phyloP scores from a whole-genome alignment of 2,888 invertebrate species.

The Disparrhopalites patrizii region DNA sequence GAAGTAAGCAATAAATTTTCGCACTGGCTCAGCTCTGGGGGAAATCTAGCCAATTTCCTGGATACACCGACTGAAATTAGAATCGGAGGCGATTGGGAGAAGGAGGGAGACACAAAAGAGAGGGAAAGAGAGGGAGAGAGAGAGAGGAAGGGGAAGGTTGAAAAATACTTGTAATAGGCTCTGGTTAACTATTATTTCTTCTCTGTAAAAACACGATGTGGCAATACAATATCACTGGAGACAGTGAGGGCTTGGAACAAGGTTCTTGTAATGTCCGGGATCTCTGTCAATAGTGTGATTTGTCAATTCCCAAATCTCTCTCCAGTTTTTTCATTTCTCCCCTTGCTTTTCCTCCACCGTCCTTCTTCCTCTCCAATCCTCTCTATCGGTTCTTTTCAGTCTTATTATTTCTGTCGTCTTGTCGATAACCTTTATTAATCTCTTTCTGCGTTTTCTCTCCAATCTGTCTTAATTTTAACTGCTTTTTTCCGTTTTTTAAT shows the following conservation, averaged over 20 bases:
- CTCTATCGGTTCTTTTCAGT: too few relatives aligned
- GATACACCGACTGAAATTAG: constrained; percentile 20
- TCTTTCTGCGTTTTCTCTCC: too few relatives aligned
- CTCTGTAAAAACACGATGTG: too few relatives aligned
- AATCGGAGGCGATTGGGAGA: constrained; percentile 1
- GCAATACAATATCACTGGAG: too few relatives aligned
- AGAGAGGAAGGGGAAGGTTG: background rate
- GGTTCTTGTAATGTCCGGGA: background rate
- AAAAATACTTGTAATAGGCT: background rate
- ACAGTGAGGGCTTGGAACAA: too few relatives aligned
- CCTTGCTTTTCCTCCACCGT: too few relatives aligned
- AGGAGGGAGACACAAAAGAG: background rate
- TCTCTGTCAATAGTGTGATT: constrained; percentile 19
- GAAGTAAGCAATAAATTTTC: constrained; percentile 18
- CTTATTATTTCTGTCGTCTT: too few relatives aligned
- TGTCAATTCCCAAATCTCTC: constrained; percentile 1
- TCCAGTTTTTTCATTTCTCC: too few relatives aligned
- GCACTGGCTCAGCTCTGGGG: constrained; percentile 22
- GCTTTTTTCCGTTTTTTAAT: too few relatives aligned
- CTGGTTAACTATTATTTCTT: constrained; percentile 1
- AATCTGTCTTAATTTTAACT: too few relatives aligned
- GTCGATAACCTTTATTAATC: too few relatives aligned
- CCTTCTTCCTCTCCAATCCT: too few relatives aligned
- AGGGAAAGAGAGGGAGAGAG: background rate
- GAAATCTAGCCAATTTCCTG: constrained; percentile 27